Evolutionary conservation across 2,797 vertebrate species (phyloP), one percentile per base, ranked within the genome.

Genomic region (Chloroceryle inda): DNA sequence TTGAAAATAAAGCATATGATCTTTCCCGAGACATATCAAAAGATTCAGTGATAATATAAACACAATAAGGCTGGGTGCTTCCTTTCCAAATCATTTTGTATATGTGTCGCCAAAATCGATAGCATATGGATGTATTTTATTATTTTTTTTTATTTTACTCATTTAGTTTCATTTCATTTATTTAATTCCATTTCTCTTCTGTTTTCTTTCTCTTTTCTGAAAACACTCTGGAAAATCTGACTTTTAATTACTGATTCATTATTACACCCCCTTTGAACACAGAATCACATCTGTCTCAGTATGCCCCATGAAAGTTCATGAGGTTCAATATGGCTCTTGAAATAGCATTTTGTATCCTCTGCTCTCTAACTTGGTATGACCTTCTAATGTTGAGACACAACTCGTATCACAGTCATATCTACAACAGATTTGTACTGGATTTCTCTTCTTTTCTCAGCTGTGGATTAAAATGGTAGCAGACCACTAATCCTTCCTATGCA

Each of bases 1-100:
- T 72, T 44, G 68, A 82, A 92, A 94, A 95, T 85, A 84, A 9
- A 88, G 62, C 84, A 93, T 90, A 91, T 92, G 84, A 38, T 92
- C 77, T 95, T 80, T 67, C 64, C 85, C 89, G 75, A 93, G 66
- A 94, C 49, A 72, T 52, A 90, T 59, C 44, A 45, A 85, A 94
- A 93, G 77, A 89, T 92, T 93, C 72, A 85, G 68, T 77, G 53
- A 58, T 58, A 83, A 94, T 26, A 63, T 71, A 85, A 92, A 91
- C 24, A 68, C 47, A 78, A 15, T 44, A 71, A 95, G 45, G 24
- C 69, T 77, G 73, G n/a, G 42, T 82, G 59, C 50, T 75, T 93
- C 64, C 75, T 69, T 82, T 86, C 56, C 74, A 82, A 87, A 74
- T 72, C 0, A 63, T 67, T 80, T 82, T 72, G 59, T 20, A 18